Evolutionary conservation across 2,888 invertebrate genomes (phyloP).

Genomic region (Lottia gigantea): DNA sequence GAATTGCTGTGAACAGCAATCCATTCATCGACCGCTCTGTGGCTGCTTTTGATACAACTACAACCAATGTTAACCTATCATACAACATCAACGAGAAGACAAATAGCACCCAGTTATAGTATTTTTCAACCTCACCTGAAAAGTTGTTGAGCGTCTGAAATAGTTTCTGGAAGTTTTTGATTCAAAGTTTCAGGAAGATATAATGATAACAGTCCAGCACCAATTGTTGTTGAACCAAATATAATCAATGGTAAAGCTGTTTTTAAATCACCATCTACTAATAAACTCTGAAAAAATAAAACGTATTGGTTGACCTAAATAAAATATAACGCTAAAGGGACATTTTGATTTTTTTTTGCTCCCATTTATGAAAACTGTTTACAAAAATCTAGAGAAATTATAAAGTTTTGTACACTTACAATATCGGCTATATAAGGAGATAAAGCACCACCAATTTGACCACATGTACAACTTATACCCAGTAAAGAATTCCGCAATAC

Average conservation of each 20-base stretch:
- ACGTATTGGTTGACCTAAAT: too few relatives aligned
- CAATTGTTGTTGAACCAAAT: constrained; percentile 13
- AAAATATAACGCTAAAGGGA: too few relatives aligned
- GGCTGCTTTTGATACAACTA: too few relatives aligned
- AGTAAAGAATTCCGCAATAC: constrained; percentile 74
- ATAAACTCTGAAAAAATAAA: not conserved
- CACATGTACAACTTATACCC: constrained; percentile 19
- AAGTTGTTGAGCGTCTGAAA: constrained; percentile 17
- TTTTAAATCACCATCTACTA: not conserved
- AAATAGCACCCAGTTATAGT: too few relatives aligned
- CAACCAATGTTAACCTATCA: too few relatives aligned
- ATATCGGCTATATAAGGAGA: constrained; percentile 25
- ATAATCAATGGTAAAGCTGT: constrained; percentile 20
- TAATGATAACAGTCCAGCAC: constrained; percentile 19
- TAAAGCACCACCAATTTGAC: not conserved
- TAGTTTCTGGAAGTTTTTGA: constrained; percentile 22
- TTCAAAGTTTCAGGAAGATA: constrained; percentile 22
- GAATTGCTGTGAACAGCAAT: too few relatives aligned
- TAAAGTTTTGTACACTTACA: constrained; percentile 6
- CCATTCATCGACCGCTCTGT: too few relatives aligned
- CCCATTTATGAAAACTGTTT: too few relatives aligned
- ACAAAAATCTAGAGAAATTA: too few relatives aligned
- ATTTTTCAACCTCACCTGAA: too few relatives aligned
- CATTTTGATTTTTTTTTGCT: too few relatives aligned
- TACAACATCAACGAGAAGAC: too few relatives aligned